Base-by-base conservation (phyloP, 1,140 invertebrate genomes). In the Reticulitermes speratus region DNA sequence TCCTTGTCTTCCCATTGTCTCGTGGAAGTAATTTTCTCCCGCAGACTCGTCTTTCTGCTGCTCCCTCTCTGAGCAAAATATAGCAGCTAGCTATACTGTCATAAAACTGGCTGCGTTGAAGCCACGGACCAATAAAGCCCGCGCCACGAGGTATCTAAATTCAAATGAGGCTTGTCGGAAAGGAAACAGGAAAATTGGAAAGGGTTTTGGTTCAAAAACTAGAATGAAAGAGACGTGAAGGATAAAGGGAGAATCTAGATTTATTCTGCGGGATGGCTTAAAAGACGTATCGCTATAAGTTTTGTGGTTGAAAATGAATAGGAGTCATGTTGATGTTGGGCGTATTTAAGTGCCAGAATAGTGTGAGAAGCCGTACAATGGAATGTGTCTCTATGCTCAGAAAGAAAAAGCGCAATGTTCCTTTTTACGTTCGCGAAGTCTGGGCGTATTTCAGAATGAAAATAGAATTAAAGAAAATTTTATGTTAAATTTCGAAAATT, bases 121-220 rank as follows among this genome's bases (percentile, higher is more conserved):
- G 65, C 65, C 65, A 75, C 65, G 65, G 65, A 25, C 65, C 65
- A 75, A 75, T 75, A 75, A 75, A n/a, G 65, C 25, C 25, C 65
- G 65, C 65, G 65, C 65, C 65, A 75, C 65, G 25, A 75, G 65
- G 65, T 75, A 75, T 75, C 65, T 75, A 75, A 75, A 75, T 75
- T 75, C 65, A 75, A 75, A 75, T 75, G 65, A 75, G 65, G 52
- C 52, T 55, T 21, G 52, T 55, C 19, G 52, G 52, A 55, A 55
- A 55, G 52, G 65, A 25, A 75, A 75, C 65, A 75, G n/a, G 25
- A 30, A 30, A 75, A 75, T 75, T 75, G 65, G 65, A 30, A 30
- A 75, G 65, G 65, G 25, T 30, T 75, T 75, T 75, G 65, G 65
- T 30, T 75, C 65, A 75, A 75, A 75, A 75, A 75, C 65, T 75